Conservation (phyloP, 2,797 vertebrate species). For the Poeciliopsis turneri region DNA sequence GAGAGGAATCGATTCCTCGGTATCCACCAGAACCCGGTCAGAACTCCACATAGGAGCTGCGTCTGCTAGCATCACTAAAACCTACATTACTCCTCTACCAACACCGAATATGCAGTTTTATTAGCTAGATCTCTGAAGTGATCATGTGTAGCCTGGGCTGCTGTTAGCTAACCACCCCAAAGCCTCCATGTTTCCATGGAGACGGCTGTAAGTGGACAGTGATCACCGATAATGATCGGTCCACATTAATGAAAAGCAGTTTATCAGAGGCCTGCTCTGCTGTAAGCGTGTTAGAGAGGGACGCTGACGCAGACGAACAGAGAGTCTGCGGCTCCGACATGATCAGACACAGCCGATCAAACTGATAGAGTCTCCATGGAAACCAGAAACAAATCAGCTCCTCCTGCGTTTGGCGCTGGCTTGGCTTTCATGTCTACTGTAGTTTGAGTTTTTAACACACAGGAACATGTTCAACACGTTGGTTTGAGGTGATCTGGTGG, state of each 20-base stretch:
- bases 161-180: not conserved
- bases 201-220: not conserved
- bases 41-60: too few species aligned
- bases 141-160: not conserved
- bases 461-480: not conserved
- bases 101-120: not conserved
- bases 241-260: not conserved
- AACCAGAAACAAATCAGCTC: not conserved
- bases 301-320: not conserved
- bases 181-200: not conserved
- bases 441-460: not conserved
- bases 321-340: constrained; percentile 11
- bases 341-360: constrained; percentile 38
- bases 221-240: not conserved
- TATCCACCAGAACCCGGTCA: not conserved
- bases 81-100: not conserved
- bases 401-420: not conserved
- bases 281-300: not conserved
- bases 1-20: not conserved
- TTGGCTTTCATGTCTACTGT: not conserved
- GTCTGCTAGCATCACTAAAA: not conserved
- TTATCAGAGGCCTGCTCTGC: not conserved
- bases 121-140: not conserved
- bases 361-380: constrained; percentile 30
- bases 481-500: not conserved